Base-by-base conservation (phyloP, 1,140 invertebrate species). In the Condylostylus longicornis region DNA sequence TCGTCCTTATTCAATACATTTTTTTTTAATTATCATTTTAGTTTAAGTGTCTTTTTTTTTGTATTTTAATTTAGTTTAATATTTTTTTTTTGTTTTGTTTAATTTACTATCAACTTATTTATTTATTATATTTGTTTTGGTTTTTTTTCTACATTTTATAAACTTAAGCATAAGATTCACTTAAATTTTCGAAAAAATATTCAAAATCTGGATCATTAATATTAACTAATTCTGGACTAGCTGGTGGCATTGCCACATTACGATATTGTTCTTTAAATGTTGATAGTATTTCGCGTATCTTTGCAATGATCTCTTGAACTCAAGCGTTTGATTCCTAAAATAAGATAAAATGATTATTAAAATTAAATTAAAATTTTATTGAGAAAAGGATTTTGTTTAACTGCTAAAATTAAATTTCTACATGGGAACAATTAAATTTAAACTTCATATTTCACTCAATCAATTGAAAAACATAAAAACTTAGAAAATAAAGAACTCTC, bases 271-370 rank as follows among this genome's bases (percentile, higher is more conserved):
- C 71, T 61, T 71, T 73, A 71, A 75, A 76, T 65, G 74, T 74
- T 61, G 73, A 70, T 65, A 75, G 67, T 69, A 75, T 72, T 64
- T 72, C 69, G 64, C 70, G 72, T 69, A 75, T 76, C 68, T 74
- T 75, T 75, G 72, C 72, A 74, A 75, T 77, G 68, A 76, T 75
- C 72, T 74, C 71, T 68, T 75, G 72, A 70, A 77, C 73, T 77
- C 73, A 77, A 71, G 74, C 74, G 68, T 77, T 77, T 59, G 74
- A 77, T 65, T 77, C 74, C 74, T 76, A 59, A 46, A 64, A 67
- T 18, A 35, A 41, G 35, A 32, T 32, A 18, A 9, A 18, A 20
- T 8, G 30, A 12, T 20, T n/a, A 17, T n/a, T 5, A 25, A 8
- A 18, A 17, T n/a, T n/a, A n/a, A n/a, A n/a, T n/a, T n/a, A n/a